These are phyloP conservation scores for Ivindomyrus marchei DNA, from an alignment of 2,113 vertebrate species.

Conservation along the genomic window DNA sequence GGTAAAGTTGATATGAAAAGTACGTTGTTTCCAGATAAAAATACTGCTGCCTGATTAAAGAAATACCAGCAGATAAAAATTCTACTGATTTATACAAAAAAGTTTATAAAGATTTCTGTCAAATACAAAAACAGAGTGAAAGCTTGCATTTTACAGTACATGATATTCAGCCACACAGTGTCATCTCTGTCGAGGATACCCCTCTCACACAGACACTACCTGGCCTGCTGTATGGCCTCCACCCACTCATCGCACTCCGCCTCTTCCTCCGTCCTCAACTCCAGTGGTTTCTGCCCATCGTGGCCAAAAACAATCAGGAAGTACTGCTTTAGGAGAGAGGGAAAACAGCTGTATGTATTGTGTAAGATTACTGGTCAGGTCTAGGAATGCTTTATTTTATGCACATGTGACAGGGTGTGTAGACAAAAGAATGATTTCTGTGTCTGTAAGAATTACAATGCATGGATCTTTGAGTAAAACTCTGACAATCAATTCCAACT, in stretches of 20 bases:
- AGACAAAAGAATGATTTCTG: background rate
- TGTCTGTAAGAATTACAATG: background rate
- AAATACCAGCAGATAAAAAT: background rate
- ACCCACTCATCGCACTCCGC: constrained; percentile 89
- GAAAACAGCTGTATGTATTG: constrained; percentile 9
- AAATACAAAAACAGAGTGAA: background rate
- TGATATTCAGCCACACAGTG: background rate
- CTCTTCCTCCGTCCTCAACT: constrained; percentile 90
- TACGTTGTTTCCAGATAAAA: background rate
- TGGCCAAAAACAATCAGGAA: constrained; percentile 94
- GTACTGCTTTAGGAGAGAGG: constrained; percentile 71
- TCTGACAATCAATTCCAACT: background rate
- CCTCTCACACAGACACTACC: constrained; percentile 56
- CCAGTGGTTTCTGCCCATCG: constrained; percentile 92
- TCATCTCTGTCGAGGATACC: background rate
- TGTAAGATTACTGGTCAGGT: background rate
- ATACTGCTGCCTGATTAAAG: background rate
- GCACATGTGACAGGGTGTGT: background rate
- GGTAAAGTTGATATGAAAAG: background rate
- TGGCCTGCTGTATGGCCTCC: constrained; percentile 95
- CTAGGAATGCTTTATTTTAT: background rate
- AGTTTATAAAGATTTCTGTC: background rate
- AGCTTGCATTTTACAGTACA: background rate
- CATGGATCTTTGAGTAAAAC: background rate
- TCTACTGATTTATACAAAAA: background rate